Percentiles rank a stretch among this genome's conserved stretches.
Conservation (phyloP, 1,140 invertebrate genomes). For the Sminthurides bifidus region DNA sequence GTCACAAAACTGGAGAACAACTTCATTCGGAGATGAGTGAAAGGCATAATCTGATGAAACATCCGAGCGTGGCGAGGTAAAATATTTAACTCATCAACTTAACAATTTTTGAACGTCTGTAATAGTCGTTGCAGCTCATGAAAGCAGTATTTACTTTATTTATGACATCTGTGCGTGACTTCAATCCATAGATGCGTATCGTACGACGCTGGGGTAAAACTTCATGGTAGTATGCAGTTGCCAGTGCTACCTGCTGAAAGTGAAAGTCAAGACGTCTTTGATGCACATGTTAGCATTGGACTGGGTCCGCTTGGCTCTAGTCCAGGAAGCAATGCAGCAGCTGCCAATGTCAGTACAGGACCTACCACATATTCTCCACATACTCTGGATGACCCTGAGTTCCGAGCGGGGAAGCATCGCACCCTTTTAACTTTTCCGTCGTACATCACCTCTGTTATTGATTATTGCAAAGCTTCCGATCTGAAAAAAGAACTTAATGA, state of each 20-base stretch:
- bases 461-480: slow-evolving; percentile 92
- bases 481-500: slow-evolving; percentile 96
- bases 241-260: slow-evolving; percentile 87
- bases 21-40: neutral
- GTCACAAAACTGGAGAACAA: slow-evolving; percentile 1
- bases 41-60: neutral
- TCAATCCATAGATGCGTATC: slow-evolving; percentile 11
- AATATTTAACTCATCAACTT: neutral
- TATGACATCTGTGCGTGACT: neutral
- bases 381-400: slow-evolving; percentile 84
- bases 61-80: neutral
- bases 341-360: slow-evolving; percentile 34
- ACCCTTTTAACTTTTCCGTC: slow-evolving; percentile 89
- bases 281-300: neutral
- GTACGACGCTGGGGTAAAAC: slow-evolving; percentile 8
- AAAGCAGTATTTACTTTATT: slow-evolving; percentile 1
- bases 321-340: slow-evolving; percentile 26
- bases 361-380: slow-evolving; percentile 61
- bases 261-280: slow-evolving; percentile 49
- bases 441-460: slow-evolving; percentile 91
- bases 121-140: neutral
- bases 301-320: neutral
- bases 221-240: slow-evolving; percentile 46
- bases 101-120: neutral
- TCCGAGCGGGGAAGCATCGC: slow-evolving; percentile 78